Conservation (phyloP, 2,888 invertebrate genomes). For the Drosophila quinaria region DNA sequence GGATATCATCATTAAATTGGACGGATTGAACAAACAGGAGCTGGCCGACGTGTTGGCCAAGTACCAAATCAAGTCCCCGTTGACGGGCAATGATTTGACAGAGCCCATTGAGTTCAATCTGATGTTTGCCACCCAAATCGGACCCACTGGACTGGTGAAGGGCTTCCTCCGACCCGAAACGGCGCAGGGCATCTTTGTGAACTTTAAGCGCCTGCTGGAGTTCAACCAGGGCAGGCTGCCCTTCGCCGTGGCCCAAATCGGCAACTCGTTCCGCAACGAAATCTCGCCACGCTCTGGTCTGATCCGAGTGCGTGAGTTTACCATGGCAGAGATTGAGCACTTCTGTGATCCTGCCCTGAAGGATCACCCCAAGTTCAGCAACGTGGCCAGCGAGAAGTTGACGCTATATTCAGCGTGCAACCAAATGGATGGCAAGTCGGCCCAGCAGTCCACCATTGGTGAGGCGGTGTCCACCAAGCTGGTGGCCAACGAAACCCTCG, state of each 20-base stretch:
- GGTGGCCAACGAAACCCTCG: conserved; percentile 98
- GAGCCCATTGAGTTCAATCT: conserved; percentile 99
- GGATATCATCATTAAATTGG: conserved; percentile 87
- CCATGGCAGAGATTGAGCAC: conserved; percentile 99
- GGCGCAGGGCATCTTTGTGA: conserved; percentile 99
- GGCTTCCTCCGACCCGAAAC: conserved; percentile 99
- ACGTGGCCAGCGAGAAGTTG: conserved; percentile 91
- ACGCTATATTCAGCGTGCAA: conserved; percentile 97
- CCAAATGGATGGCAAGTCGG: conserved; percentile 98
- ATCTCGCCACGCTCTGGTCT: conserved; percentile 99
- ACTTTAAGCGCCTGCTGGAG: conserved; percentile 98
- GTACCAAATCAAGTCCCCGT: conserved; percentile 97
- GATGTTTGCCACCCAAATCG: conserved; percentile 99
- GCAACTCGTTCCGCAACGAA: conserved; percentile 99
- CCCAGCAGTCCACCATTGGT: conserved; percentile 92
- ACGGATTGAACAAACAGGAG: conserved; percentile 96
- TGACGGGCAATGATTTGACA: conserved; percentile 96
- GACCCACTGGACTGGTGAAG: conserved; percentile 97
- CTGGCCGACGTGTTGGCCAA: conserved; percentile 94
- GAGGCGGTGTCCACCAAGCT: conserved; percentile 93
- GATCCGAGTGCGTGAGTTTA: conserved; percentile 98
- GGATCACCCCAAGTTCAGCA: conserved; percentile 94
- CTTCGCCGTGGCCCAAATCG: conserved; percentile 99
- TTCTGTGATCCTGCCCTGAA: conserved; percentile 97
- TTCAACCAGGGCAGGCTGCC: conserved; percentile 98